Conservation (phyloP, 2,888 invertebrate species). For the Acrobasis consociella region DNA sequence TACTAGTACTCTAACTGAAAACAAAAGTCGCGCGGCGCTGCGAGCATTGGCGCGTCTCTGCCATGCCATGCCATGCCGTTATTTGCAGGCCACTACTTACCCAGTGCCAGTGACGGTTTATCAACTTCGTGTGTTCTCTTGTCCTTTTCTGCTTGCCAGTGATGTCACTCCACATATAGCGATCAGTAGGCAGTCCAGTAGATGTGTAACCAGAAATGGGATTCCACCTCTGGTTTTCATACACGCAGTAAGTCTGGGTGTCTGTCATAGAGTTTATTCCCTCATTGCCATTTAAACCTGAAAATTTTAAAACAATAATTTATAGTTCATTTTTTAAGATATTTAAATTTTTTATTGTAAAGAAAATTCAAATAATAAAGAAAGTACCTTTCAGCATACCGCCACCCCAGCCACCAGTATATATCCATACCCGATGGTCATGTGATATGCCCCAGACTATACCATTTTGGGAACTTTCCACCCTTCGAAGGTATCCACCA, state of each 20-base stretch:
- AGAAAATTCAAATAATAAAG: slow-evolving; percentile 1
- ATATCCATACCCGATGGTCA: slow-evolving; percentile 94
- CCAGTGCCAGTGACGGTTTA: slow-evolving; percentile 96
- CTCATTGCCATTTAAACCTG: slow-evolving; percentile 69
- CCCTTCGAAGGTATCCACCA: slow-evolving; percentile 91
- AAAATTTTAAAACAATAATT: not conserved
- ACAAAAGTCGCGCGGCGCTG: no score
- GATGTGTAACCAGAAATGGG: slow-evolving; percentile 94
- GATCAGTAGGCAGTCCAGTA: slow-evolving; percentile 92
- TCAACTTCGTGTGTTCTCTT: slow-evolving; percentile 92
- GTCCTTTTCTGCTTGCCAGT: slow-evolving; percentile 92
- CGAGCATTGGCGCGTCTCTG: no score
- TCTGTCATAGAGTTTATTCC: slow-evolving; percentile 89
- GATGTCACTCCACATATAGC: slow-evolving; percentile 96
- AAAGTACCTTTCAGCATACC: slow-evolving; percentile 86
- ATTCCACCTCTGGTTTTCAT: slow-evolving; percentile 98
- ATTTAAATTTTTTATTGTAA: no score
- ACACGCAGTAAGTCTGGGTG: slow-evolving; percentile 93
- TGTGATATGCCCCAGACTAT: slow-evolving; percentile 96
- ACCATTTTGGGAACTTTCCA: slow-evolving; percentile 90
- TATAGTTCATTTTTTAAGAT: no score
- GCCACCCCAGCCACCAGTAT: slow-evolving; percentile 95
- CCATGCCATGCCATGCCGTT: no score
- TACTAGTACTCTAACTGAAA: no score
- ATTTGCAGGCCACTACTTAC: slow-evolving; percentile 57